These are phyloP conservation scores for Pristionchus japonicus DNA, from an alignment of 2,888 invertebrate genomes.

Conservation along the genomic window DNA sequence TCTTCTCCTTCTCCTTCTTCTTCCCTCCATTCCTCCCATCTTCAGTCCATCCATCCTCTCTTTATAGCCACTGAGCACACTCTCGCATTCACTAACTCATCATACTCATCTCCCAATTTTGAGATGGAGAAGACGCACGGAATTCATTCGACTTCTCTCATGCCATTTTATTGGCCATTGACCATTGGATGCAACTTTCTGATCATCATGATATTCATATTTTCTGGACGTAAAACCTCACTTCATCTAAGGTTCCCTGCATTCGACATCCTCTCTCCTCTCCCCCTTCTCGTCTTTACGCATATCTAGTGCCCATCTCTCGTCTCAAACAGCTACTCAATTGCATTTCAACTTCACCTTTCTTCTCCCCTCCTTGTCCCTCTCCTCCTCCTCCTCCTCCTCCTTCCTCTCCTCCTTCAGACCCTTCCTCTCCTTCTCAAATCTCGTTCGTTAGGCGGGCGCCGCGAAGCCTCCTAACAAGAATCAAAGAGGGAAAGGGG, in stretches of 20 bases:
- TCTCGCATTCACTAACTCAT: slow-evolving; percentile 34
- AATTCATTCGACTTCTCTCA: not conserved
- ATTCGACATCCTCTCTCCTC: not conserved
- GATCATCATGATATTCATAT: not conserved
- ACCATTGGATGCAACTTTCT: not conserved
- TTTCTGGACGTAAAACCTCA: not conserved
- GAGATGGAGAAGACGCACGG: not conserved
- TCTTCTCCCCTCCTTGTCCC: not conserved
- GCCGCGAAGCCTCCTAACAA: slow-evolving; percentile 1
- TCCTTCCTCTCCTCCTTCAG: slow-evolving; percentile 12
- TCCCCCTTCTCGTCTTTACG: not conserved
- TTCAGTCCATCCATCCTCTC: slow-evolving; percentile 32
- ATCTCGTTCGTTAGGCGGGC: slow-evolving; percentile 20
- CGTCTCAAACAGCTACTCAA: slow-evolving; percentile 31
- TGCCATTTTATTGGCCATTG: not conserved
- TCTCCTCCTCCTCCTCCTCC: not conserved
- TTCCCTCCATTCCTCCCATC: slow-evolving; percentile 11
- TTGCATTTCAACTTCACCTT: slow-evolving; percentile 32
- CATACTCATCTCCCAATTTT: slow-evolving; percentile 24
- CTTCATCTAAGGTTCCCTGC: not conserved
- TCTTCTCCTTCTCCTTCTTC: slow-evolving; percentile 1
- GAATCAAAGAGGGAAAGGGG: slow-evolving; percentile 27
- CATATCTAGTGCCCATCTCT: not conserved
- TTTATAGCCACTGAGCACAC: slow-evolving; percentile 26
- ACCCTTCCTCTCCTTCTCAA: slow-evolving; percentile 12